Evolutionary conservation across 2,113 vertebrate species (phyloP).

Genomic region (Python bivittatus): DNA sequence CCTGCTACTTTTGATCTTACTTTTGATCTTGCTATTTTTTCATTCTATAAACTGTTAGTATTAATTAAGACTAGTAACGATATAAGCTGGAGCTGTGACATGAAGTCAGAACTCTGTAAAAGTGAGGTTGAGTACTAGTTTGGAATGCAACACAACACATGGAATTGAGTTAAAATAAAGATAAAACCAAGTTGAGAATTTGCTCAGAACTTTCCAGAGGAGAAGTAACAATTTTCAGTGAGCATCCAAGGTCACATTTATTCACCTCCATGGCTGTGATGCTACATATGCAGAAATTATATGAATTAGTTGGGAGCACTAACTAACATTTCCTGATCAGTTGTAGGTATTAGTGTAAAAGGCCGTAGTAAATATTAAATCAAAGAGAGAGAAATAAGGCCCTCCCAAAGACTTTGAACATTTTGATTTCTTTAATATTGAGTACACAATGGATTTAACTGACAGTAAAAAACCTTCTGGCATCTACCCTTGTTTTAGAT

Average conservation of each 20-base stretch:
- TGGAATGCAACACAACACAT: neutral
- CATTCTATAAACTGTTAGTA: neutral
- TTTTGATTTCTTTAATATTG: conserved; percentile 22
- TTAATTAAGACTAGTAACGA: neutral
- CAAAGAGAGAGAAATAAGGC: neutral
- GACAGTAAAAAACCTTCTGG: conserved; percentile 13
- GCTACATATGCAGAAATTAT: too few species aligned
- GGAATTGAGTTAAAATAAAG: neutral
- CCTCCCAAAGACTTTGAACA: neutral
- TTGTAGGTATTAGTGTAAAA: neutral
- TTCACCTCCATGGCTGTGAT: neutral
- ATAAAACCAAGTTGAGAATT: neutral
- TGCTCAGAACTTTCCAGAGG: neutral
- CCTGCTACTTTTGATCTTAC: neutral
- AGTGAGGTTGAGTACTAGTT: neutral
- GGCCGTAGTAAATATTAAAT: neutral
- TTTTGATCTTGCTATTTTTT: neutral
- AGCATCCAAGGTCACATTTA: neutral
- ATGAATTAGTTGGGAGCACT: neutral
- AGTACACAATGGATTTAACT: conserved; percentile 53
- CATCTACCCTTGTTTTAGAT: neutral
- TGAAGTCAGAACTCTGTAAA: neutral
- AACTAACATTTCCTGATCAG: neutral
- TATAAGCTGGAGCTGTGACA: neutral
- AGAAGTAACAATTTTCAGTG: neutral